These are phyloP conservation scores for Congeria kusceri DNA, from an alignment of 2,888 invertebrate species.

Conservation along the genomic window DNA sequence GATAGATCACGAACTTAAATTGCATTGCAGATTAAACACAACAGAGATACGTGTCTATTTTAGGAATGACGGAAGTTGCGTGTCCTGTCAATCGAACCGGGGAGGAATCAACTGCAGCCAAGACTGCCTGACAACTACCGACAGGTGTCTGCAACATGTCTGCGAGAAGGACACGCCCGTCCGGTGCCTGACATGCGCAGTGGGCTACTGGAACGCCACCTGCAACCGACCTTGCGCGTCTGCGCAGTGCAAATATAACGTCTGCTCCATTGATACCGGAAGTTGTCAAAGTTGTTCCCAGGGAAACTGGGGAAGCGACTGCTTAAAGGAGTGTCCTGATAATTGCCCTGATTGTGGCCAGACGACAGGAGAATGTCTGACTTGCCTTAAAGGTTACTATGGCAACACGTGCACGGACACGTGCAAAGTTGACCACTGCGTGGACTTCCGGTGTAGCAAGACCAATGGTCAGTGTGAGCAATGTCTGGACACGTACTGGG, in stretches of 20 bases:
- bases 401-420: conserved; percentile 26
- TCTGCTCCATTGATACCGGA: conserved; percentile 30
- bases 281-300: conserved; percentile 15
- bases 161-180: neutral
- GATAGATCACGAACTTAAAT: no score
- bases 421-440: conserved; percentile 18
- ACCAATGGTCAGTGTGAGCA: conserved; percentile 26
- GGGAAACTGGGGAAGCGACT: conserved; percentile 34
- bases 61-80: neutral
- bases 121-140: neutral
- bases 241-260: neutral
- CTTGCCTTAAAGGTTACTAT: conserved; percentile 24
- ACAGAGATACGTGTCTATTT: no score
- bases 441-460: conserved; percentile 19
- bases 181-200: conserved; percentile 6
- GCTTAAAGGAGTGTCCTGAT: conserved; percentile 17
- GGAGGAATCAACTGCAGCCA: conserved; percentile 6
- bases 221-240: conserved; percentile 5
- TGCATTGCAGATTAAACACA: no score
- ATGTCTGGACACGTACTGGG: conserved; percentile 36
- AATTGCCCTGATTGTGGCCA: conserved; percentile 16
- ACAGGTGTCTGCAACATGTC: neutral
- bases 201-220: conserved; percentile 6
- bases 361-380: conserved; percentile 23
- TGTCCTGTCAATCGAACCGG: neutral